These are phyloP conservation scores for Drosophila chauvacae DNA, from an alignment of 1,140 invertebrate species.

Conservation along the genomic window DNA sequence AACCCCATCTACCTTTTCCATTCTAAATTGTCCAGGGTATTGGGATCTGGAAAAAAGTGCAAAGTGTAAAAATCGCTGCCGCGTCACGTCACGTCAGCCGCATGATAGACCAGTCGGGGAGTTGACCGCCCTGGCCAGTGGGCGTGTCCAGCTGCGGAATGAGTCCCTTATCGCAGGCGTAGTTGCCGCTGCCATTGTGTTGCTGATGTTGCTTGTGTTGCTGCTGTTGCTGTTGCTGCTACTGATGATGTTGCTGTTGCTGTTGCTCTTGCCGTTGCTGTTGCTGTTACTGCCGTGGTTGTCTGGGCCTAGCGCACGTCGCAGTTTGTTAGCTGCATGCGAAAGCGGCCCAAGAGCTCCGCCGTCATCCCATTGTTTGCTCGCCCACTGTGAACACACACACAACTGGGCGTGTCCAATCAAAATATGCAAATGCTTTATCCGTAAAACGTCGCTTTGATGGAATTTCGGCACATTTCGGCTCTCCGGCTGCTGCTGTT, in stretches of 20 bases:
- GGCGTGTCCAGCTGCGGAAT: slow-evolving; percentile 44
- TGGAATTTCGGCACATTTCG: slow-evolving; percentile 79
- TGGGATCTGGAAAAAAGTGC: slow-evolving; percentile 53
- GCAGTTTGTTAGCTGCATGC: slow-evolving; percentile 69
- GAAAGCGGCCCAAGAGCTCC: slow-evolving; percentile 40
- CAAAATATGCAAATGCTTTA: slow-evolving; percentile 82
- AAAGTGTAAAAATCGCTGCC: slow-evolving; percentile 79
- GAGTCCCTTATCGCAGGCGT: slow-evolving; percentile 60
- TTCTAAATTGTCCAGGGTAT: slow-evolving; percentile 35
- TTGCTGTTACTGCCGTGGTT: slow-evolving; percentile 21
- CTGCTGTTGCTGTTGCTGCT: slow-evolving; percentile 17
- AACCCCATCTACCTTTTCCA: slow-evolving; percentile 1
- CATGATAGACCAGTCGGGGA: slow-evolving; percentile 68
- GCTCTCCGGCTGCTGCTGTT: slow-evolving; percentile 45
- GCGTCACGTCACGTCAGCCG: slow-evolving; percentile 72
- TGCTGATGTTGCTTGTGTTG: slow-evolving; percentile 28
- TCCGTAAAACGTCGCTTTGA: slow-evolving; percentile 80
- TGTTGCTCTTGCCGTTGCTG: slow-evolving; percentile 2
- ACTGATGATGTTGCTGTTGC: slow-evolving; percentile 23
- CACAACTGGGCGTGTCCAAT: slow-evolving; percentile 75
- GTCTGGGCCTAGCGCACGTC: slow-evolving; percentile 64
- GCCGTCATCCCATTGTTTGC: slow-evolving; percentile 66
- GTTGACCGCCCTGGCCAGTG: slow-evolving; percentile 41
- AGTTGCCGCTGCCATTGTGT: slow-evolving; percentile 39
- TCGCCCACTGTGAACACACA: slow-evolving; percentile 63